Percentiles rank a stretch among this genome's conserved stretches.
These are phyloP conservation scores for Sebastes baramenuke DNA, from an alignment of 2,797 vertebrate genomes.

Conservation along the genomic window DNA sequence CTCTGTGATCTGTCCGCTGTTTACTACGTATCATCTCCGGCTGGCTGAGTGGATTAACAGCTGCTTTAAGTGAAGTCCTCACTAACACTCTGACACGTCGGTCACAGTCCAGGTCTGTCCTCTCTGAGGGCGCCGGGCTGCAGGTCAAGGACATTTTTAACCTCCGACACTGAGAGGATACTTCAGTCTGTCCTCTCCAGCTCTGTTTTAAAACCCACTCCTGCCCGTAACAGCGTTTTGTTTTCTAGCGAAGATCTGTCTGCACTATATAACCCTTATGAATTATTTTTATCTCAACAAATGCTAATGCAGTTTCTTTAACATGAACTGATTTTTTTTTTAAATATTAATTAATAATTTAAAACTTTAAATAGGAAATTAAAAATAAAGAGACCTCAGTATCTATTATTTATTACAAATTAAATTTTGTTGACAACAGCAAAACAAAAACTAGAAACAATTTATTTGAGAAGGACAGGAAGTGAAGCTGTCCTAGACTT, in stretches of 20 bases:
- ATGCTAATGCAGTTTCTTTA: background rate
- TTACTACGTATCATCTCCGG: background rate
- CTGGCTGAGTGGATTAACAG: slow-evolving; percentile 9
- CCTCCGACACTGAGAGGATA: background rate
- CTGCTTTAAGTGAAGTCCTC: slow-evolving; percentile 8
- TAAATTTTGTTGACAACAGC: too few species aligned
- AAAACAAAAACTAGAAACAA: too few species aligned
- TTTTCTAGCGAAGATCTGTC: too few species aligned
- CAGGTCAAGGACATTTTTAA: slow-evolving; percentile 3
- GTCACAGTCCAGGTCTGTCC: too few species aligned
- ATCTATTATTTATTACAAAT: background rate
- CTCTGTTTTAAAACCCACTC: background rate
- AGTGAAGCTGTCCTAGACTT: too few species aligned
- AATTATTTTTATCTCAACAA: background rate
- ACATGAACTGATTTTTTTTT: too few species aligned
- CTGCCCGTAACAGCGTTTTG: background rate
- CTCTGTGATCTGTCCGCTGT: background rate
- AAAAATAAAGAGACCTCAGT: background rate
- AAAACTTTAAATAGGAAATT: too few species aligned
- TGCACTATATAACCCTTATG: too few species aligned
- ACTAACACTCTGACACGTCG: background rate
- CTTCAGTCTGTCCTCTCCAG: background rate
- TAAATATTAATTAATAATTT: too few species aligned
- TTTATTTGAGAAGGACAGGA: too few species aligned
- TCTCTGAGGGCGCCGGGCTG: background rate